Base-by-base conservation (phyloP, 2,113 vertebrate species). In the Romanogobio albipinnatus region DNA sequence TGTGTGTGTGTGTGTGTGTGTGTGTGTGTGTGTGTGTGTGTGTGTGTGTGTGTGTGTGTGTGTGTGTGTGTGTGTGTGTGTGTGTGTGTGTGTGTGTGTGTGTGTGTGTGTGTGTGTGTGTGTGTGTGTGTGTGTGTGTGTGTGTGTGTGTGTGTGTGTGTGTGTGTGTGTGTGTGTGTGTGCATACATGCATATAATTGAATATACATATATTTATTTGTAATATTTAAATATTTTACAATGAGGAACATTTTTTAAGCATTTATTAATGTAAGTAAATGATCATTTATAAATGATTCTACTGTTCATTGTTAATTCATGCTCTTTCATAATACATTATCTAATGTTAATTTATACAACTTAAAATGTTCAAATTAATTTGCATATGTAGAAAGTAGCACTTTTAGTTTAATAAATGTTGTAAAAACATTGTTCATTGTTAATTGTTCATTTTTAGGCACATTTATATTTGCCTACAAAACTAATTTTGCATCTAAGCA, bases 241-340 rank as follows among this genome's bases (percentile, higher is more conserved):
- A 26, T 1, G 9, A 64, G 61, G 61, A 64, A 62, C 24, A 14
- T 26, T 61, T 24, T 26, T 2, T 5, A 2, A 13, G 26, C 13
- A 29, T 70, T n/a, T 71, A 22, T 43, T 71, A 22, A 70, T 70
- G 66, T 4, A n/a, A 22, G 58, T 39, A 39, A 39, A 70, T 22
- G 15, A 70, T n/a, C n/a, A n/a, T 19, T 22, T 39, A 22, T 70
- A 70, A 70, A 70, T 70, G 9, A 70, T 39, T 4, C 15, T 19
- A 39, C 33, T 70, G 36, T 11, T 70, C 36, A 43, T 70, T 70
- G 66, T n/a, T 70, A 43, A 70, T 70, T 70, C 66, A 22, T 43
- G 33, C 9, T 11, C 17, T 70, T 22, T n/a, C 4, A 71, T n/a
- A n/a, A 43, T 43, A 11, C 68, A 13, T 71, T 71, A 9, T 17